A percentile compares a stretch with the other conserved stretches of the same genome.
Evolutionary conservation across 1,140 invertebrate genomes (phyloP).

Genomic region (Goniozus legneri): DNA sequence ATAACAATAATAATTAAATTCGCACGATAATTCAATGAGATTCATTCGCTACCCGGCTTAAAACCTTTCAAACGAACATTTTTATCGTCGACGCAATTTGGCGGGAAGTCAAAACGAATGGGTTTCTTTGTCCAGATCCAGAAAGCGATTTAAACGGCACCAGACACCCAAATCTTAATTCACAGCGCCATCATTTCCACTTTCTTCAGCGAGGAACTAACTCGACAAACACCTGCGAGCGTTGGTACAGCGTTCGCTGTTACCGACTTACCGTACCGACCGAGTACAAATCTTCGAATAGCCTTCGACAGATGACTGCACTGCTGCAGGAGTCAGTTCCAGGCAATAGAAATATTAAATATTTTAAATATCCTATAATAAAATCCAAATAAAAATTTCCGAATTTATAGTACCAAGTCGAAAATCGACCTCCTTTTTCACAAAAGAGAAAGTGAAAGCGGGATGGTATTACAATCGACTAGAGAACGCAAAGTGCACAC

Average conservation of each 20-base stretch:
- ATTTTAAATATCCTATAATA: not conserved
- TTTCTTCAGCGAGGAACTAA: not conserved
- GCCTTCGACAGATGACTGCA: too few species aligned
- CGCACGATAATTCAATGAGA: conserved; percentile 2
- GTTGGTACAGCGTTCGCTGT: not conserved
- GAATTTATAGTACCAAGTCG: conserved; percentile 5
- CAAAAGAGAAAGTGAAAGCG: conserved; percentile 19
- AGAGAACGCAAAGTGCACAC: conserved; percentile 14
- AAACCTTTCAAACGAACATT: not conserved
- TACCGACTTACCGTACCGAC: too few species aligned
- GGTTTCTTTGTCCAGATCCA: too few species aligned
- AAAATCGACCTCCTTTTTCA: conserved; percentile 5
- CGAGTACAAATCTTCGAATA: too few species aligned
- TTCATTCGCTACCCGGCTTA: not conserved
- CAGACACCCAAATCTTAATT: not conserved
- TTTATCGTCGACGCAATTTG: conserved; percentile 7
- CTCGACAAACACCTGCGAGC: not conserved
- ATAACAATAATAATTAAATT: conserved; percentile 11
- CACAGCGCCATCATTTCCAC: not conserved
- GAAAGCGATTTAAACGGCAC: too few species aligned
- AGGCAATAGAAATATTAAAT: not conserved
- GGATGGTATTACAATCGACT: conserved; percentile 17
- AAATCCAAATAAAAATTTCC: too few species aligned
- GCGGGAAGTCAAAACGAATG: too few species aligned
- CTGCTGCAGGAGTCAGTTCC: conserved; percentile 1